A percentile compares a stretch with the other conserved stretches of the same genome.
Evolutionary conservation across 2,888 invertebrate species (phyloP).

Genomic region (Apoda limacodes): DNA sequence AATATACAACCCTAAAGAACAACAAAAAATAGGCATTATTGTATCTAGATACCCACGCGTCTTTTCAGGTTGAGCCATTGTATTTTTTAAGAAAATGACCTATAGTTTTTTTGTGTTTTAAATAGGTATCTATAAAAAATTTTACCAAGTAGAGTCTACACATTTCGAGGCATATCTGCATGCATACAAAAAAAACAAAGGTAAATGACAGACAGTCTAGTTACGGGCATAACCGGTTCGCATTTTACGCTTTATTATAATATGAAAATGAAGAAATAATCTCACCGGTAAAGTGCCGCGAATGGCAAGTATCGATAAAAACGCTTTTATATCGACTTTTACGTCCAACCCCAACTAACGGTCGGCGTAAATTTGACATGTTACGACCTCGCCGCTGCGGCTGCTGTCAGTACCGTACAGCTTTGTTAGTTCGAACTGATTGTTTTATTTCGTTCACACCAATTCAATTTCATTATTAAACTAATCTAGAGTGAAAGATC

Average conservation of each 20-base stretch:
- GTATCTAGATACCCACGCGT: too few relatives aligned
- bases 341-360: slow-evolving; percentile 36
- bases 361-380: slow-evolving; percentile 44
- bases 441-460: slow-evolving; percentile 36
- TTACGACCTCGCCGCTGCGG: slow-evolving; percentile 36
- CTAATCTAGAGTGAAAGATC: too few relatives aligned
- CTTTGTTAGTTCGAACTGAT: slow-evolving; percentile 44
- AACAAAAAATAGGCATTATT: too few relatives aligned
- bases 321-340: slow-evolving; percentile 47
- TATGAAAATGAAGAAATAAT: slow-evolving; percentile 57
- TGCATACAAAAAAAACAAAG: slow-evolving; percentile 28
- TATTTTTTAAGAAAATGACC: too few relatives aligned
- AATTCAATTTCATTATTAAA: slow-evolving; percentile 24
- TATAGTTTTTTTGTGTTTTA: too few relatives aligned
- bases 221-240: slow-evolving; percentile 39
- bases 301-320: slow-evolving; percentile 51
- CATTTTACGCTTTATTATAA: slow-evolving; percentile 25
- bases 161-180: slow-evolving; percentile 29
- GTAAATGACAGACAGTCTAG: too few relatives aligned
- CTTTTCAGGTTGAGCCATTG: too few relatives aligned
- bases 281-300: slow-evolving; percentile 38
- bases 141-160: too few relatives aligned
- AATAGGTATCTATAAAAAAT: too few relatives aligned
- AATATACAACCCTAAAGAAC: too few relatives aligned
- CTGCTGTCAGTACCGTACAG: slow-evolving; percentile 31